Conservation (phyloP, 2,888 invertebrate genomes). For the Gasteruption jaculator region DNA sequence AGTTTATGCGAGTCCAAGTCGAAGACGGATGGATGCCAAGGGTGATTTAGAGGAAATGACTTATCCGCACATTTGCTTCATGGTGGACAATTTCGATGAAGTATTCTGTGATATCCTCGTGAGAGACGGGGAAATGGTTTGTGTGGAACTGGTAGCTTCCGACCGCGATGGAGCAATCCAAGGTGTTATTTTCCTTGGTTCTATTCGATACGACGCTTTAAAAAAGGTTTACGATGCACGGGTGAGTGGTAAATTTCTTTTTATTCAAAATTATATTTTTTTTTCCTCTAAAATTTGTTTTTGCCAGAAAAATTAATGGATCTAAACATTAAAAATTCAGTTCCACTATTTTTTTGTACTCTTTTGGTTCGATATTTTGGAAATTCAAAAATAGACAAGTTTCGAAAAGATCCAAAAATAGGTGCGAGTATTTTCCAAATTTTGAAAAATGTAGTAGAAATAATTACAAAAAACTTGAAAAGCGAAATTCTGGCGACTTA, state of each 20-base stretch:
- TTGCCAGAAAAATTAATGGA: neutral
- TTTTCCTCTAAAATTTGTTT: neutral
- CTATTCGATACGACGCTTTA: conserved; percentile 94
- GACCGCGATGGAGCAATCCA: conserved; percentile 83
- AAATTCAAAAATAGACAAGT: neutral
- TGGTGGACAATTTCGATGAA: conserved; percentile 99
- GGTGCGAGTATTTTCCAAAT: too few relatives aligned
- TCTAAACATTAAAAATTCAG: neutral
- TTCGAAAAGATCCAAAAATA: neutral
- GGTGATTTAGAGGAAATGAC: conserved; percentile 98
- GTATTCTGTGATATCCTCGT: conserved; percentile 97
- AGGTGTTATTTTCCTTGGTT: conserved; percentile 94
- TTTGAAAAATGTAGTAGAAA: too few relatives aligned
- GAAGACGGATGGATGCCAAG: conserved; percentile 95
- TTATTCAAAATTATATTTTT: neutral
- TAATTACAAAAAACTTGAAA: too few relatives aligned
- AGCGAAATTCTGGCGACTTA: neutral
- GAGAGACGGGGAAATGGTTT: conserved; percentile 97
- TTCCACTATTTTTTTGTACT: conserved; percentile 4
- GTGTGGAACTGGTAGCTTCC: conserved; percentile 93
- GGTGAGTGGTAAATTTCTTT: conserved; percentile 58
- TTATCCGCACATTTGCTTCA: conserved; percentile 98
- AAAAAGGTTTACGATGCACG: conserved; percentile 95
- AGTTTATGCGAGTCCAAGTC: conserved; percentile 96
- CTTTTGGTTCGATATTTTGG: neutral